A percentile compares a stretch with the other conserved stretches of the same genome.
Conservation (phyloP, 64 coral and sea anemone genomes). For the Pachyseris speciosa region DNA sequence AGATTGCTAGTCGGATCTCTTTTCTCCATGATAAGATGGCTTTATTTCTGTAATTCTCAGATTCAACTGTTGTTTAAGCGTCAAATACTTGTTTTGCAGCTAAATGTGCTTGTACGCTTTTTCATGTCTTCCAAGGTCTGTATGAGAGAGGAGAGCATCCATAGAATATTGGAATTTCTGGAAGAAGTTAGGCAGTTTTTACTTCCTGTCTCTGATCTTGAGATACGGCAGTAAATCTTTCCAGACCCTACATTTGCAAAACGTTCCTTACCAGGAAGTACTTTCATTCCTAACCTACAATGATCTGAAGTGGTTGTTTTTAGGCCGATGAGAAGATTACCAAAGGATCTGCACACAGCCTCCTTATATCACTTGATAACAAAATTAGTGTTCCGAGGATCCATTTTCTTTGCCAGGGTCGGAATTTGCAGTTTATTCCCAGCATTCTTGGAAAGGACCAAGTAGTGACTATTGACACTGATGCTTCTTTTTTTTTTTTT, state of each 20-base stretch:
- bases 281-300: constrained; percentile 38
- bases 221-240: not conserved
- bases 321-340: constrained; percentile 42
- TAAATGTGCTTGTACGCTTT: not conserved
- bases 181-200: not conserved
- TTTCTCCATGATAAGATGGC: too few relatives aligned
- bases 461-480: too few relatives aligned
- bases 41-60: not conserved
- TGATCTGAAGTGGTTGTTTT: constrained; percentile 49
- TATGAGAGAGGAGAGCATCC: not conserved
- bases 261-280: constrained; percentile 40
- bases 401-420: constrained; percentile 49
- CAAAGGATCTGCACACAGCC: constrained; percentile 25
- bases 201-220: not conserved
- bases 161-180: constrained; percentile 1
- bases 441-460: too few relatives aligned
- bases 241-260: not conserved
- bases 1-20: too few relatives aligned
- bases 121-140: not conserved
- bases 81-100: too few relatives aligned
- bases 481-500: too few relatives aligned
- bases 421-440: constrained; percentile 40
- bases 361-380: constrained; percentile 47
- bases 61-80: not conserved
- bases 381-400: constrained; percentile 27